Evolutionary conservation across 1,140 invertebrate genomes (phyloP), one percentile per base, ranked within the genome.

Genomic region (Caenorhabditis inopinata): DNA sequence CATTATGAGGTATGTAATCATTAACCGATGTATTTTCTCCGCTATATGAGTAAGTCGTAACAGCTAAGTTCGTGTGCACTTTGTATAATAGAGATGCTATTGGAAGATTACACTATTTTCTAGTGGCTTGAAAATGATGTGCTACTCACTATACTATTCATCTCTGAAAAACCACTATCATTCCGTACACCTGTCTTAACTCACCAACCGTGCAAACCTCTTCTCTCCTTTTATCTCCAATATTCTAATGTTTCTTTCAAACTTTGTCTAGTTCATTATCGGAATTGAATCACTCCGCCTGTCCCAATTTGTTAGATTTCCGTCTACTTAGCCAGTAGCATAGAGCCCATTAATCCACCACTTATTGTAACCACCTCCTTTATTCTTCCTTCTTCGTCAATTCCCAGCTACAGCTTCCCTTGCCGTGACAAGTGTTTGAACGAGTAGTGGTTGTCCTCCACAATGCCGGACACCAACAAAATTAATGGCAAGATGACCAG

Each of bases 401-500:
- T 68, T 68, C 58, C 58, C 58, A 42, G 58, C 58, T 38, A 68
- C 58, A 68, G 58, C 58, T 58, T 58, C 51, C 32, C 51, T n/a
- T 68, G 35, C 38, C 58, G 58, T 68, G 58, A 68, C 58, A 68
- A 68, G 58, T 68, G 58, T 32, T 68, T 68, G 32, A 68, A 68
- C 58, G 58, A 68, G 58, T 35, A 68, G 32, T 68, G 6, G 58
- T 68, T 14, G 6, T 32, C 29, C n/a, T 38, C 58, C 58, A 68
- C 38, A 5, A 5, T 68, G 32, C 58, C 58, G 58, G 58, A 68
- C 58, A 68, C 58, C 58, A 29, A 68, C 58, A 68, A 68, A 68
- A 68, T 68, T 68, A 68, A 68, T 68, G 58, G 58, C 58, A 42
- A 68, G 58, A 68, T 35, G 58, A 68, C 58, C 58, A 68, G 58